Evolutionary conservation across 1,140 invertebrate genomes (phyloP), one percentile per base, ranked within the genome.

Genomic region (Cherax quadricarinatus): DNA sequence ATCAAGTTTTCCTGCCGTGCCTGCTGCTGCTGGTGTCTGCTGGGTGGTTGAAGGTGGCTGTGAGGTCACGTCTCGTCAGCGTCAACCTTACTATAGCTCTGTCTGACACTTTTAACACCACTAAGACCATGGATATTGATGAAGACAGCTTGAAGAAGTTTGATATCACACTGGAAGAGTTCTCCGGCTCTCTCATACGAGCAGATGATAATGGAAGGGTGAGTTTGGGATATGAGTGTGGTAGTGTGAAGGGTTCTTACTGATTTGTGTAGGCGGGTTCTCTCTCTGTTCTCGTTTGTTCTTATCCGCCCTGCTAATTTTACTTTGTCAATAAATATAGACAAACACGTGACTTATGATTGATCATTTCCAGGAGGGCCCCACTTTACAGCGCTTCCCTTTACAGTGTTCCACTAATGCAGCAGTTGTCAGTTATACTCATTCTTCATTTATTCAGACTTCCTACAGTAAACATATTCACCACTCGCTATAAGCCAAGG

Each of bases 21-120:
- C 70, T 75, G 7, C 70, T 75, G 70, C 24, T 75, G 70, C n/a
- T 75, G 24, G 7, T 75, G 70, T 10, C n/a, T 16, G 24, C 24
- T 1, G 70, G 70, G 12, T 75, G 70, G 70, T 66, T 5, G 16
- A 30, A 3, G 70, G 70, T 5, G 70, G 70, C 24, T n/a, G 70
- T 75, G 24, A n/a, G 3, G 5, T 12, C 30, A 14, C 30, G 24
- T 24, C 3, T 30, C 60, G 16, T 85, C 24, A 73, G n/a, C 4
- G 21, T 85, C 62, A 85, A 70, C 60, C 60, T 85, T 48, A 85
- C 83, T 14, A n/a, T 85, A 14, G 60, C 49, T 6, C 24, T 70
- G 1, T 21, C 83, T 7, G 83, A 85, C 9, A 14, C 30, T 1
- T n/a, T 6, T 9, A 85, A 41, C 5, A 18, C 4, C 24, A 70